A percentile compares a stretch with the other conserved stretches of the same genome.
phyloP scores from a whole-genome alignment of 92 coral and sea anemone genomes.

The Blastomussa wellsi region DNA sequence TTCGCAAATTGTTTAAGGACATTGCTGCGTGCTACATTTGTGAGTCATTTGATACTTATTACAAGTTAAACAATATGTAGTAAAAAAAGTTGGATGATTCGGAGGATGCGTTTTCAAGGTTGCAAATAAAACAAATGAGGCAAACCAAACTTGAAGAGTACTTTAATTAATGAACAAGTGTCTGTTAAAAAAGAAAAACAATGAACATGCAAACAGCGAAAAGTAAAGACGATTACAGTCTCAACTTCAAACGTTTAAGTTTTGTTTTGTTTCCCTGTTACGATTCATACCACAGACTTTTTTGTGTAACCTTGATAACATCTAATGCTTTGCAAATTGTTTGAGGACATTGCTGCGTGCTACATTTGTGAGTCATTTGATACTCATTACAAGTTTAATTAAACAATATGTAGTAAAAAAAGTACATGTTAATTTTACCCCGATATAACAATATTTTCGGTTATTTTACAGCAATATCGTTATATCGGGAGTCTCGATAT shows the following conservation, averaged over 20 bases:
- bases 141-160: slow-evolving; percentile 1
- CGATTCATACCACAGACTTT: not conserved
- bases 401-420: too few relatives aligned
- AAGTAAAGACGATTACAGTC: slow-evolving; percentile 38
- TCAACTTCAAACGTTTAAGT: slow-evolving; percentile 35
- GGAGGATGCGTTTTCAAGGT: too few relatives aligned
- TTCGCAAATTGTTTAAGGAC: slow-evolving; percentile 26
- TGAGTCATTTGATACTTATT: slow-evolving; percentile 36
- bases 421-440: too few relatives aligned
- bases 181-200: not conserved
- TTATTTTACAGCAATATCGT: too few relatives aligned
- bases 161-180: slow-evolving; percentile 1
- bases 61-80: too few relatives aligned
- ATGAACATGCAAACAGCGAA: slow-evolving; percentile 18
- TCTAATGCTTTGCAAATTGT: slow-evolving; percentile 29
- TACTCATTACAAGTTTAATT: too few relatives aligned
- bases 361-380: slow-evolving; percentile 31
- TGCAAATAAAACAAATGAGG: not conserved
- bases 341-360: slow-evolving; percentile 30
- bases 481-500: too few relatives aligned
- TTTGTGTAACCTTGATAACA: not conserved
- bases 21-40: slow-evolving; percentile 32
- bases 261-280: slow-evolving; percentile 26
- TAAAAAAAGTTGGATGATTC: too few relatives aligned
- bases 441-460: too few relatives aligned